Conservation (phyloP, 2,888 invertebrate species). For the Leptura quadrifasciata region DNA sequence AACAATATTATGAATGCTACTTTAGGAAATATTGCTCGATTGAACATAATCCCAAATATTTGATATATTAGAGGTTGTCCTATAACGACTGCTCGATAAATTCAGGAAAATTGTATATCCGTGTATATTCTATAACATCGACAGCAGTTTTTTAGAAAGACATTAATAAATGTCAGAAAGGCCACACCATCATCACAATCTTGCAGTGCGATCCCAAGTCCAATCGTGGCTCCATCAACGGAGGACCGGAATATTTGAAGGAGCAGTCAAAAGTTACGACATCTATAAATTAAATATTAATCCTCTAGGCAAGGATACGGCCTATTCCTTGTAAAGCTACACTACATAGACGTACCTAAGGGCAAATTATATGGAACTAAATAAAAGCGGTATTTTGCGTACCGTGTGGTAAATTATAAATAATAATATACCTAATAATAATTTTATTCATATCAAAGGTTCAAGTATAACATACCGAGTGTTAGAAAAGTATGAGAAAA, state of each 20-base stretch:
- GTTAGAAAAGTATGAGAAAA: too few relatives aligned
- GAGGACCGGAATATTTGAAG: slow-evolving; percentile 10
- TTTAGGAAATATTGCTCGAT: background rate
- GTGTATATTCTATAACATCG: background rate
- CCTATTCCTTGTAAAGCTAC: slow-evolving; percentile 2
- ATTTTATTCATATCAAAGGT: too few relatives aligned
- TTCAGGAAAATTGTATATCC: background rate
- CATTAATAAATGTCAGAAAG: slow-evolving; percentile 8
- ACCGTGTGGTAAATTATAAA: too few relatives aligned
- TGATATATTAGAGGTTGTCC: background rate
- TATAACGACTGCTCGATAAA: background rate
- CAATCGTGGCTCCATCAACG: slow-evolving; percentile 9
- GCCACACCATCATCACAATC: slow-evolving; percentile 1
- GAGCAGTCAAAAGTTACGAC: slow-evolving; percentile 16
- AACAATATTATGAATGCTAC: too few relatives aligned
- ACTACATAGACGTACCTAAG: background rate
- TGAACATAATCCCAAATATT: background rate
- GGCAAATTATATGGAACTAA: background rate
- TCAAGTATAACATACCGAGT: too few relatives aligned
- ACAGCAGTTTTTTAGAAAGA: background rate
- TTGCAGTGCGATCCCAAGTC: background rate
- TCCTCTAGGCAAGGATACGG: slow-evolving; percentile 8
- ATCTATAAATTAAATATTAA: slow-evolving; percentile 18
- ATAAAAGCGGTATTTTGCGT: too few relatives aligned
- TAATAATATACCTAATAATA: too few relatives aligned